Percentiles rank a stretch among this genome's conserved stretches.
Conservation (phyloP, 2,888 invertebrate species). For the Dascillus cervinus region DNA sequence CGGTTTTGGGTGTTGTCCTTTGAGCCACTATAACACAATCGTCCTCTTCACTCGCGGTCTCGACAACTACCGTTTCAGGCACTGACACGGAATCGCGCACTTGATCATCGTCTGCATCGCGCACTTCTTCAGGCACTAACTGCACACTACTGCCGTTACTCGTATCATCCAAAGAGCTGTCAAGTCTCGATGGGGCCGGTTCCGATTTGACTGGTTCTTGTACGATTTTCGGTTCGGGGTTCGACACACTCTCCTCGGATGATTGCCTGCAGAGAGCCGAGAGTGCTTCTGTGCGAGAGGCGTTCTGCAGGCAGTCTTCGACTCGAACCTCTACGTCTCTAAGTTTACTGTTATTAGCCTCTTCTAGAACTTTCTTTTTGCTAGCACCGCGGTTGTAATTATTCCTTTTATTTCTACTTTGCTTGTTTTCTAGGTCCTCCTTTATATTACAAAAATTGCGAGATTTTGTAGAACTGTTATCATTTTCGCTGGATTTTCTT, state of each 20-base stretch:
- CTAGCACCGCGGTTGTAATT: conserved; percentile 29
- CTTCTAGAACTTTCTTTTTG: conserved; percentile 42
- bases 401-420: conserved; percentile 30
- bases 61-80: conserved; percentile 29
- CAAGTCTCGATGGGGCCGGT: conserved; percentile 10
- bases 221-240: background rate
- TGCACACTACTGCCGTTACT: conserved; percentile 29
- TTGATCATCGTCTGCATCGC: conserved; percentile 24
- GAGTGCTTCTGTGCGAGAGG: conserved; percentile 23
- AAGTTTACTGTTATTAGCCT: conserved; percentile 41
- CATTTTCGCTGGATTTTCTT: conserved; percentile 36
- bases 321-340: conserved; percentile 39
- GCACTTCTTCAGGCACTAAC: conserved; percentile 25
- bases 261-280: conserved; percentile 26
- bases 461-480: conserved; percentile 24
- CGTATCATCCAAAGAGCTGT: conserved; percentile 26
- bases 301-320: conserved; percentile 39
- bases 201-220: conserved; percentile 6
- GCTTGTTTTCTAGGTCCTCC: conserved; percentile 38
- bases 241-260: conserved; percentile 19
- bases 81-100: conserved; percentile 23
- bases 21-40: conserved; percentile 57
- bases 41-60: conserved; percentile 51
- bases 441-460: conserved; percentile 27
- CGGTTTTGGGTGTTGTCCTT: conserved; percentile 26